These are phyloP conservation scores for Capreolus pygargus DNA, from an alignment of 2,113 vertebrate genomes.

Conservation along the genomic window DNA sequence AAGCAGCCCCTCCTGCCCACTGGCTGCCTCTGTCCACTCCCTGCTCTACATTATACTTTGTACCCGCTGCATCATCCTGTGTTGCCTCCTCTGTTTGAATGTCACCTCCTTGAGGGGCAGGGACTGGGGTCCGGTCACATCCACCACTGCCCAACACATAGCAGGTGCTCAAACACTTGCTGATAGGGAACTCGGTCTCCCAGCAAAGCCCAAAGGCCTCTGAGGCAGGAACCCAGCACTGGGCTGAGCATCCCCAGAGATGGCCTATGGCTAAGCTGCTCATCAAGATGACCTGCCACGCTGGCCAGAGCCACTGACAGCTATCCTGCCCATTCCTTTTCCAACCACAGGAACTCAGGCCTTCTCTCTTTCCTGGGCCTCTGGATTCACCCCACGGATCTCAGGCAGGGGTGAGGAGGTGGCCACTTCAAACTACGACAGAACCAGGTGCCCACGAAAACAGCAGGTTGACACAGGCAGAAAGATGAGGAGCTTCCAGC, in stretches of 20 bases:
- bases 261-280: not conserved
- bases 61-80: not conserved
- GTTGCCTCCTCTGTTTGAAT: rapidly evolving
- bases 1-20: rapidly evolving
- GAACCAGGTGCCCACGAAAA: not conserved
- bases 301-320: not conserved
- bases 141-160: rapidly evolving
- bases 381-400: not conserved
- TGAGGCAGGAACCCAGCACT: not conserved
- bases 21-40: not conserved
- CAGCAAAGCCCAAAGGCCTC: not conserved
- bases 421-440: rapidly evolving
- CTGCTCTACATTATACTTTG: rapidly evolving
- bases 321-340: not conserved
- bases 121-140: no score
- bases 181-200: rapidly evolving
- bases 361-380: not conserved
- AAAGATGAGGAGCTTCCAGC: not conserved
- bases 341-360: not conserved
- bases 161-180: not conserved
- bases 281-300: rapidly evolving
- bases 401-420: not conserved
- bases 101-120: not conserved
- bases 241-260: not conserved
- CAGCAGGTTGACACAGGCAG: not conserved